These are phyloP conservation scores for Larimichthys polyactis DNA, from an alignment of 2,113 vertebrate genomes.

Conservation along the genomic window DNA sequence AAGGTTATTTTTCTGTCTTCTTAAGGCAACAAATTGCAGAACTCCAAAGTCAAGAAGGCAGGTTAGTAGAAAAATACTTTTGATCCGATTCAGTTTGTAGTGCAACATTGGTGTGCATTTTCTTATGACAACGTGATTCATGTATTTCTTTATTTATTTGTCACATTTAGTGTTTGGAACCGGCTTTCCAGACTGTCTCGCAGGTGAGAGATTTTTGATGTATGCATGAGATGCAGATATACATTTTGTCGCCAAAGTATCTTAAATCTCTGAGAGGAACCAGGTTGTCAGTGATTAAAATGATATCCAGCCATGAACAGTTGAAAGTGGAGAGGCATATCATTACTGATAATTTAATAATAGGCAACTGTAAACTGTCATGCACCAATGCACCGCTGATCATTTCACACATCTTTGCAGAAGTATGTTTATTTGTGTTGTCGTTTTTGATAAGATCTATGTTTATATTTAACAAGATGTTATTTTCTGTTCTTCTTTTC, in stretches of 20 bases:
- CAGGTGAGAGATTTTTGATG: too few species aligned
- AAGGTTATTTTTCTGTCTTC: background rate
- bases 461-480: background rate
- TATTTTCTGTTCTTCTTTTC: conserved; percentile 13
- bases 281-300: background rate
- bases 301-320: background rate
- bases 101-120: too few species aligned
- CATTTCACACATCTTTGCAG: too few species aligned
- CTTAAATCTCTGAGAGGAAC: background rate
- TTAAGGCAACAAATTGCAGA: too few species aligned
- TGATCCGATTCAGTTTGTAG: too few species aligned
- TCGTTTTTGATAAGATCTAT: background rate
- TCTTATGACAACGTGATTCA: background rate
- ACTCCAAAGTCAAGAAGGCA: too few species aligned
- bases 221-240: background rate
- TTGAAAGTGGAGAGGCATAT: conserved; percentile 39
- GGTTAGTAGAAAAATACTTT: too few species aligned
- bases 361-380: background rate
- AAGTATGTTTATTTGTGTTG: background rate
- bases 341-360: background rate
- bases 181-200: too few species aligned
- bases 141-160: background rate
- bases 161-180: too few species aligned
- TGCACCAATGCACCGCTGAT: background rate
- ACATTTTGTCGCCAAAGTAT: background rate